phyloP scores from a whole-genome alignment of 2,797 vertebrate genomes.

The Miichthys miiuy region DNA sequence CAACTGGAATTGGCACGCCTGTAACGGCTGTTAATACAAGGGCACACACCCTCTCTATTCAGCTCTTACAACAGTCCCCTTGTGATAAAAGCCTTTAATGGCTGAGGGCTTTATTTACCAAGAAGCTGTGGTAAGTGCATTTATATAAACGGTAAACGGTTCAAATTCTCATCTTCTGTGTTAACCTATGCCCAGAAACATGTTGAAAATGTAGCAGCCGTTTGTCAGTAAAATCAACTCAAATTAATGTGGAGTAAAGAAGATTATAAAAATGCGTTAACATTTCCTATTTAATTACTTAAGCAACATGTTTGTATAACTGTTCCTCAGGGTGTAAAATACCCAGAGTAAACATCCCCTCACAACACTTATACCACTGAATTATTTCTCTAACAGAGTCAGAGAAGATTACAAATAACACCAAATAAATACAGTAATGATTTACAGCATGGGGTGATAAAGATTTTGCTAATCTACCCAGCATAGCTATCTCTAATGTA shows the following conservation, averaged over 20 bases:
- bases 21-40: conserved; percentile 23
- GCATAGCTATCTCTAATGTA: too few relatives aligned
- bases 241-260: background rate
- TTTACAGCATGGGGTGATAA: background rate
- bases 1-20: conserved; percentile 39
- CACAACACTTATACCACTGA: background rate
- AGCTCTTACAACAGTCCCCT: conserved; percentile 11
- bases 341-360: conserved; percentile 8
- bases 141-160: background rate
- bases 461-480: background rate
- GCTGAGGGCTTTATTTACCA: conserved; percentile 19
- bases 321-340: background rate
- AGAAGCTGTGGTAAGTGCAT: background rate
- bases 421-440: background rate
- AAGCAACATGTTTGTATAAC: conserved; percentile 8
- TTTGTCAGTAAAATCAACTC: background rate
- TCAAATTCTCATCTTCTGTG: background rate
- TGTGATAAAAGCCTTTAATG: conserved; percentile 32
- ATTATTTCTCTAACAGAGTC: background rate
- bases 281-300: background rate
- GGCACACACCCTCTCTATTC: conserved; percentile 49
- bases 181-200: background rate
- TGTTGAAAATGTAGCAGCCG: background rate
- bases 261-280: background rate
- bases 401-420: background rate